Evolutionary conservation across 2,797 vertebrate species (phyloP), one percentile per base, ranked within the genome.

Genomic region (Chelmon rostratus): DNA sequence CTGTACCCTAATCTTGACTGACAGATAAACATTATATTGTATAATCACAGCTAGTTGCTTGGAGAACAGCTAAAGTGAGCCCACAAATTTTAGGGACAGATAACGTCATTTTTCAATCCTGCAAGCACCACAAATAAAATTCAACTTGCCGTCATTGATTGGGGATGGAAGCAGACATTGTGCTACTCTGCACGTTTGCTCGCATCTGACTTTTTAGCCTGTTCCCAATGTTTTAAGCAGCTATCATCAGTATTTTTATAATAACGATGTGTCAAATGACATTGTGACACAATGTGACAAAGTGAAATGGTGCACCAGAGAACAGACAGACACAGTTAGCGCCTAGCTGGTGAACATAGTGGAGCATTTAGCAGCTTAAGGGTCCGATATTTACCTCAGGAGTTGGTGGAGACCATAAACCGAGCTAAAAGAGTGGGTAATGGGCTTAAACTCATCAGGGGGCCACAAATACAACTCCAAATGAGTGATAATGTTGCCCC

Each of bases 1-100:
- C 65, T 46, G 31, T n/a, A 40, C 69, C 62, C 37, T 54, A 38
- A 56, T 68, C 23, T 62, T 73, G 49, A 68, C 5, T 58, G 2
- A 70, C 53, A 38, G 10, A 28, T 3, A 16, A 54, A 54, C 13
- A 2, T 53, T 23, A 28, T 23, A 15, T 53, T 53, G 25, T 53
- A 28, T 28, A 23, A 53, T 53, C 57, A 59, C 57, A 40, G 35
- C 19, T 35, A 37, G 8, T 57, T 10, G 18, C 15, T 16, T 9
- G 7, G 53, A 18, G 3, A 31, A 56, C 28, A 56, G 8, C 28
- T 8, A 23, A 23, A 50, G 16, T n/a, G 5, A 54, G 52, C 25
- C 25, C 1, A 7, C 3, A 9, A 12, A 37, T 21, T 58, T 58
- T 35, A 33, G 23, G 12, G 12, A 54, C 53, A 18, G 28, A 31